Evolutionary conservation across 2,888 invertebrate species (phyloP), one percentile per base, ranked within the genome.

Genomic region (Troides oblongomaculatus): DNA sequence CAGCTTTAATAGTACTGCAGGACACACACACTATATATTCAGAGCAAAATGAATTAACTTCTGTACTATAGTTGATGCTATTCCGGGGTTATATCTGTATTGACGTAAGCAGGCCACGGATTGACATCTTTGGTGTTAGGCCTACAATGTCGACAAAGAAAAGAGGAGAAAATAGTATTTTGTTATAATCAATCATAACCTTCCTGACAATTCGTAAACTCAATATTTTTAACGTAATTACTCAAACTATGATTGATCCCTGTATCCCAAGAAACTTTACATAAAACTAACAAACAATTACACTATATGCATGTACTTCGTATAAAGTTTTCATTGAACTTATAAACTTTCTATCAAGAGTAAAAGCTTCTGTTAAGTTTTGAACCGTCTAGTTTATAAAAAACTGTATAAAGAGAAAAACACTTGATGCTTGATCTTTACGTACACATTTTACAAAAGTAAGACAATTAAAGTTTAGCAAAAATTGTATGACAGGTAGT

Each of bases 81-180:
- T 18, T 18, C n/a, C 18, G n/a, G 6, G n/a, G 6, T 6, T 53
- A 53, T 53, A 18, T 46, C 18, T 53, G n/a, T 3, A 53, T 53
- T 53, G 53, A 53, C 53, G 53, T n/a, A n/a, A 53, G 53, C 53
- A 53, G 53, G 12, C 53, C 53, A n/a, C 53, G 53, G n/a, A 36
- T 60, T 36, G 36, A 60, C 61, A 39, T 23, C 30, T 36, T n/a
- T 56, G 57, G 30, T 39, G 53, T n/a, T 53, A n/a, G 53, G 18
- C n/a, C n/a, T 53, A 53, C 53, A 53, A 53, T 53, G 53, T n/a
- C 53, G 18, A 46, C 46, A 12, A 46, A 53, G n/a, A 53, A 50
- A 50, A 50, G 5, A 50, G 53, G 4, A n/a, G 53, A 8, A 8
- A 53, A 53, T 18, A n/a, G 18, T 18, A n/a, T 5, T 53, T 7